These are phyloP conservation scores for Zaprionus tsacasi DNA, from an alignment of 1,140 invertebrate species.

Conservation along the genomic window DNA sequence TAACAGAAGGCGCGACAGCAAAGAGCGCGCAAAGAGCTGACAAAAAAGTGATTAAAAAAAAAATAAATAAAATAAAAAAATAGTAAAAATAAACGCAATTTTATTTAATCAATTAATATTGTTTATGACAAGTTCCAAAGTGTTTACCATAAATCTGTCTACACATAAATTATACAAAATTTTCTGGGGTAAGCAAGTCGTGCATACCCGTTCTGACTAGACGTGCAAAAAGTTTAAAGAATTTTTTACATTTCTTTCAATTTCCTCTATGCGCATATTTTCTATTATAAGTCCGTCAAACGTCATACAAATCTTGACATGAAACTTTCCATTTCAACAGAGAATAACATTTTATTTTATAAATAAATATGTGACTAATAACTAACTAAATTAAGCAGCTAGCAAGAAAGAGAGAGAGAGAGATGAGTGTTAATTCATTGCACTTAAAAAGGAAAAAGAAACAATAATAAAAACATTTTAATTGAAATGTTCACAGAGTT, in stretches of 20 bases:
- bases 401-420: background rate
- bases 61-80: slow-evolving; percentile 6
- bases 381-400: slow-evolving; percentile 5
- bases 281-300: background rate
- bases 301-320: background rate
- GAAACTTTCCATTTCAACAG: slow-evolving; percentile 10
- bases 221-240: too few relatives aligned
- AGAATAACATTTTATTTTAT: background rate
- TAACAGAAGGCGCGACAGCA: slow-evolving; percentile 10
- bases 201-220: too few relatives aligned
- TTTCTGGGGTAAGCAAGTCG: too few relatives aligned
- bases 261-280: background rate
- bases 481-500: slow-evolving; percentile 20
- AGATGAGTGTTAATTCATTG: background rate
- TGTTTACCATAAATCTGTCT: background rate
- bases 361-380: slow-evolving; percentile 1
- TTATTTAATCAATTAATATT: too few relatives aligned
- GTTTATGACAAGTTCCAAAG: background rate
- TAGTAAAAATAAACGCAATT: background rate
- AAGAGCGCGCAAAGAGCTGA: slow-evolving; percentile 18
- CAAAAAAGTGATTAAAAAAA: slow-evolving; percentile 14
- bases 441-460: slow-evolving; percentile 6
- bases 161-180: background rate
- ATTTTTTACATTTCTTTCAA: too few relatives aligned
- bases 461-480: background rate